phyloP scores from a whole-genome alignment of 1,140 invertebrate species.

The Plutomurus gul region DNA sequence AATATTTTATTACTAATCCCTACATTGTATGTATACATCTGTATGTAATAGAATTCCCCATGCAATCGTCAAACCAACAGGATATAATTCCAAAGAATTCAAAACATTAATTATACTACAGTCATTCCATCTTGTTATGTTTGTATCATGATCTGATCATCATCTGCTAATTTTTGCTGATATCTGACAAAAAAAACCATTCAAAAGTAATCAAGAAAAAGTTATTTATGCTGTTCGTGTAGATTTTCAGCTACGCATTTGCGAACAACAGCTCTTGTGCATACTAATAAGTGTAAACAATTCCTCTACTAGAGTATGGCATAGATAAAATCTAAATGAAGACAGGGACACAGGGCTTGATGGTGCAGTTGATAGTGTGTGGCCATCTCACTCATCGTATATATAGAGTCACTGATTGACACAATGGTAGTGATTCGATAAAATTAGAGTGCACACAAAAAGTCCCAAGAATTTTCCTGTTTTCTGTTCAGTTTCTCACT shows the following conservation, averaged over 20 bases:
- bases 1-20: neutral
- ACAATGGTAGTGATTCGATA: neutral
- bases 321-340: too few relatives aligned
- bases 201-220: neutral
- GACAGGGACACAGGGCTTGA: too few relatives aligned
- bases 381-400: too few relatives aligned
- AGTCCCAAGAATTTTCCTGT: constrained; percentile 7
- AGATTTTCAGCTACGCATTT: neutral
- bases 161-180: constrained; percentile 14
- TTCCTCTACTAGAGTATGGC: too few relatives aligned
- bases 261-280: too few relatives aligned
- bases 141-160: constrained; percentile 23
- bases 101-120: neutral
- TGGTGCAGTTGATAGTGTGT: too few relatives aligned
- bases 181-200: constrained; percentile 11
- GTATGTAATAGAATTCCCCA: constrained; percentile 6
- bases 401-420: too few relatives aligned
- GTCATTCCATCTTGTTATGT: constrained; percentile 11
- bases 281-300: too few relatives aligned
- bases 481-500: neutral
- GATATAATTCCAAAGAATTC: neutral
- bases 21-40: too few relatives aligned
- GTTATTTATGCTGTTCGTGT: constrained; percentile 4
- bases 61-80: neutral
- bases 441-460: neutral